phyloP scores from a whole-genome alignment of 2,888 invertebrate genomes.

The Sphaerophoria rueppellii region DNA sequence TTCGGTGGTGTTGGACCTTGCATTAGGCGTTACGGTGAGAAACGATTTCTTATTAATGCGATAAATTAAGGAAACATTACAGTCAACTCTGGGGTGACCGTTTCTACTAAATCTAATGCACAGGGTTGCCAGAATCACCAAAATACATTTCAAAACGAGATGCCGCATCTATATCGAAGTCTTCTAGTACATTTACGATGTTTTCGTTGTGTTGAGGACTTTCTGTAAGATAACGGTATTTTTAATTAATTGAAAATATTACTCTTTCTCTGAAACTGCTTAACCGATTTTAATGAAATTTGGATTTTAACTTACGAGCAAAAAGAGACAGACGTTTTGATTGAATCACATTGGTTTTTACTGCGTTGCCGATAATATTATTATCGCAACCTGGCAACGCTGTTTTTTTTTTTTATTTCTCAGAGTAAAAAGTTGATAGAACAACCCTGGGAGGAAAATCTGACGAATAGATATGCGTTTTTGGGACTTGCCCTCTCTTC shows the following conservation, averaged over 20 bases:
- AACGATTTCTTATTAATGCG: conserved; percentile 75
- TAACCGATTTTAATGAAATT: no score
- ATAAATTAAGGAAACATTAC: conserved; percentile 75
- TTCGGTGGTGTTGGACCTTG: neutral
- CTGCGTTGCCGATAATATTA: neutral
- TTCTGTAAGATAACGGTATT: no score
- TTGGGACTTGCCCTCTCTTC: conserved; percentile 38
- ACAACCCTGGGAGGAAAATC: conserved; percentile 48
- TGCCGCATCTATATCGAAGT: neutral
- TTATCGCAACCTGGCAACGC: conserved; percentile 1
- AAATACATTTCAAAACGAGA: neutral
- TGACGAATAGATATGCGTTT: conserved; percentile 70
- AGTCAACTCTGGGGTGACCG: conserved; percentile 52
- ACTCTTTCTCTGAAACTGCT: no score
- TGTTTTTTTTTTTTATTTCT: neutral
- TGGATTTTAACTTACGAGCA: no score
- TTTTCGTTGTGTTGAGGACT: no score
- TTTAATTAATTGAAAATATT: no score
- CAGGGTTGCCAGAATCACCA: conserved; percentile 1
- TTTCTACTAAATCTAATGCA: conserved; percentile 8
- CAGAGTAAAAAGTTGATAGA: conserved; percentile 50
- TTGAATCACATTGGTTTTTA: no score
- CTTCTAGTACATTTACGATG: no score
- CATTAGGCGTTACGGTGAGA: conserved; percentile 73
- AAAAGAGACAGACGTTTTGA: no score